Percentiles rank a stretch among this genome's conserved stretches.
phyloP scores from a whole-genome alignment of 2,888 invertebrate genomes.

The Chirona hameri region DNA sequence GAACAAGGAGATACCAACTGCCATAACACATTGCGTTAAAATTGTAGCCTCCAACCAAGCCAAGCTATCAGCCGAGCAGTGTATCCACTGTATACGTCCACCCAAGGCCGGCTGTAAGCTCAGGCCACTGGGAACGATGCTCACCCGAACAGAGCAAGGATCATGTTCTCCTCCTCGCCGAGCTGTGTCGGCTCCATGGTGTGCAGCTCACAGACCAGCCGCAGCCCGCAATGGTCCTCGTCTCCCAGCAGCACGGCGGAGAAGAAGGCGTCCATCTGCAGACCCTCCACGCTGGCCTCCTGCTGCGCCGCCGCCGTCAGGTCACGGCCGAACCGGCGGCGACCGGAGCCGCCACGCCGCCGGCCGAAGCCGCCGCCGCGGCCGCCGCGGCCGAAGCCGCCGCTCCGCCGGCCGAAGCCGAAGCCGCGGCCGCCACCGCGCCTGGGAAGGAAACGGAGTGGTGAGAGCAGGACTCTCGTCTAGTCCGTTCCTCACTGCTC shows the following conservation, averaged over 20 bases:
- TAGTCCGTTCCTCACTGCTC: too few relatives aligned
- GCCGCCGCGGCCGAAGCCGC: too few relatives aligned
- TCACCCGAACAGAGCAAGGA: slow-evolving; percentile 24
- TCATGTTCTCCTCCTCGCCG: background rate
- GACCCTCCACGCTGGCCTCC: background rate
- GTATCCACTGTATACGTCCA: too few relatives aligned
- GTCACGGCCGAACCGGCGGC: background rate
- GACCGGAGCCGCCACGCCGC: background rate
- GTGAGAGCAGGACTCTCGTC: too few relatives aligned
- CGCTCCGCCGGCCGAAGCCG: background rate
- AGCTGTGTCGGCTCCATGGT: background rate
- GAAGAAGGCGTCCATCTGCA: slow-evolving; percentile 25
- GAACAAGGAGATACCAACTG: too few relatives aligned
- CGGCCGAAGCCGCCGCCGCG: background rate
- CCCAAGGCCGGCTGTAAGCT: too few relatives aligned
- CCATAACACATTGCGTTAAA: too few relatives aligned
- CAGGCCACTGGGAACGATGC: background rate
- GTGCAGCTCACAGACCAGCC: background rate
- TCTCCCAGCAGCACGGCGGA: background rate
- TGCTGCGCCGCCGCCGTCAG: background rate
- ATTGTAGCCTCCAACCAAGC: too few relatives aligned
- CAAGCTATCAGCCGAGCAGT: too few relatives aligned
- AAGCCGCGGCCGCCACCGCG: background rate
- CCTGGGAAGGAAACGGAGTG: background rate
- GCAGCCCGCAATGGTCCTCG: background rate